Conservation (phyloP, 2,888 invertebrate species). For the Unio delphinus region DNA sequence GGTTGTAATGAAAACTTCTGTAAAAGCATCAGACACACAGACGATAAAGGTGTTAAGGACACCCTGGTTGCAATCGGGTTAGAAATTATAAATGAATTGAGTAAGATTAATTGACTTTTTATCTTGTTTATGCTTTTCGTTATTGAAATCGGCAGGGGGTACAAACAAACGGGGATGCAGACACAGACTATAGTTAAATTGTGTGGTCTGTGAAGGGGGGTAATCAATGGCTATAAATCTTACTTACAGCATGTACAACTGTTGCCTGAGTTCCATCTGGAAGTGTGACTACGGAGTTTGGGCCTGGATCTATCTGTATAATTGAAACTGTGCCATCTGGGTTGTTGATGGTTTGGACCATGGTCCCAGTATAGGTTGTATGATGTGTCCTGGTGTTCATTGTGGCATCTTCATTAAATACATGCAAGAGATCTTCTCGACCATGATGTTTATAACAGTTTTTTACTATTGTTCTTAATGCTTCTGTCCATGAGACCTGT, state of each 20-base stretch:
- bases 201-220: no score
- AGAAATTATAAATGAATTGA: no score
- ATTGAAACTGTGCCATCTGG: slow-evolving; percentile 96
- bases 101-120: no score
- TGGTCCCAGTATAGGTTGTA: slow-evolving; percentile 78
- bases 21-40: no score
- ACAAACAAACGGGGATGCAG: no score
- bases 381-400: slow-evolving; percentile 15
- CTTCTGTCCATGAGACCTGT: slow-evolving; percentile 98
- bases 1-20: no score
- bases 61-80: no score
- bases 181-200: no score
- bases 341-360: slow-evolving; percentile 95
- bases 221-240: no score
- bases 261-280: slow-evolving; percentile 97
- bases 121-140: no score
- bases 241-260: slow-evolving; percentile 79
- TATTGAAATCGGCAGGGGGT: no score
- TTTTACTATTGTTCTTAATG: slow-evolving; percentile 94
- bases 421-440: slow-evolving; percentile 93
- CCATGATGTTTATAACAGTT: slow-evolving; percentile 99
- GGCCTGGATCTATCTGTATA: slow-evolving; percentile 80
- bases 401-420: slow-evolving; percentile 81
- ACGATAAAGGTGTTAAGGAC: no score
- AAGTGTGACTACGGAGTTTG: slow-evolving; percentile 84